A percentile compares a stretch with the other conserved stretches of the same genome.
These are phyloP conservation scores for Strix aluco DNA, from an alignment of 2,113 vertebrate genomes.

Conservation along the genomic window DNA sequence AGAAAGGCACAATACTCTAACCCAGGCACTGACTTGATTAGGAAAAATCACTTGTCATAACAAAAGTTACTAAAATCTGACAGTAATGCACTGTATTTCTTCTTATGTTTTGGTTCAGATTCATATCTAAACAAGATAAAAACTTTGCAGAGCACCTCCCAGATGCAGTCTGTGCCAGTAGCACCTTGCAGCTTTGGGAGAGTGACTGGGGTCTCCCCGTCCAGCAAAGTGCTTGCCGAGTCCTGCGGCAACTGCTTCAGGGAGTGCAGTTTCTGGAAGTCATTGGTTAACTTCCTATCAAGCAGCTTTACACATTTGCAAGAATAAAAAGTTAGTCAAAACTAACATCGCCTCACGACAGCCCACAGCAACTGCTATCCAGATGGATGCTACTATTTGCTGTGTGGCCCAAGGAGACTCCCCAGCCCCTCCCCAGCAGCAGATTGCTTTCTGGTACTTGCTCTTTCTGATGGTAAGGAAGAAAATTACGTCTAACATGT, in stretches of 20 bases:
- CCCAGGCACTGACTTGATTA: neutral
- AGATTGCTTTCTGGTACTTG: neutral
- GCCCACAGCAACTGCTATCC: slow-evolving; percentile 29
- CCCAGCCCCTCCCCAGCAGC: neutral
- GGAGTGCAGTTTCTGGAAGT: neutral
- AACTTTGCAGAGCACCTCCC: neutral
- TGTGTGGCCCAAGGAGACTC: slow-evolving; percentile 4
- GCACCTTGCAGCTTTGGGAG: neutral
- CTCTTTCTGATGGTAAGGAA: neutral
- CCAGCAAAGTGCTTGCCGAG: rapidly evolving
- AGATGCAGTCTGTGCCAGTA: rapidly evolving
- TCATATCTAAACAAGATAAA: neutral
- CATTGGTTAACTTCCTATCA: neutral
- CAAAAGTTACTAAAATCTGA: neutral
- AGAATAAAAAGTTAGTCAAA: neutral
- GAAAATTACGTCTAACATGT: neutral
- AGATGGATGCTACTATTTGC: slow-evolving; percentile 20
- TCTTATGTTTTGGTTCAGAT: neutral
- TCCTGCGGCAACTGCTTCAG: neutral
- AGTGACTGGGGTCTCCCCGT: rapidly evolving
- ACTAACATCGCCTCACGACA: neutral
- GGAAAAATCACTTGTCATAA: neutral
- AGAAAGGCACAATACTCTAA: neutral
- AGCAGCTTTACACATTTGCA: neutral
- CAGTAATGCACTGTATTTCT: neutral